Evolutionary conservation across 2,113 vertebrate species (phyloP).

Genomic region (Labeo catla): DNA sequence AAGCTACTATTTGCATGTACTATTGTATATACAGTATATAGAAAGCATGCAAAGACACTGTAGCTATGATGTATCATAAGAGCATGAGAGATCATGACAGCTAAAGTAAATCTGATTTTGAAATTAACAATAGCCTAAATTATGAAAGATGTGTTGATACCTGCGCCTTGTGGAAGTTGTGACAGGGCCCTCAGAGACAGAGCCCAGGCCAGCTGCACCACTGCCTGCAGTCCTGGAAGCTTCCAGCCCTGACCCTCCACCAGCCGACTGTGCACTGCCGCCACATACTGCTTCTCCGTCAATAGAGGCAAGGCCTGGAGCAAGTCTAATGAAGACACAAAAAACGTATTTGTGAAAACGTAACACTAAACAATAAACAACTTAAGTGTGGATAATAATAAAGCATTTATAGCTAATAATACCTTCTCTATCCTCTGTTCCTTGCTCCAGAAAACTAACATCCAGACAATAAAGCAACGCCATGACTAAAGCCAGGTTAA

Average conservation of each 20-base stretch:
- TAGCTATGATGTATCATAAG: neutral
- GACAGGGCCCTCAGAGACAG: conserved; percentile 89
- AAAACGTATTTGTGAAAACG: neutral
- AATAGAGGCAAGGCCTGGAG: conserved; percentile 87
- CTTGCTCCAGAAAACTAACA: conserved; percentile 91
- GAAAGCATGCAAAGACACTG: neutral
- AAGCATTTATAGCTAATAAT: neutral
- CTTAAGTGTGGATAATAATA: neutral
- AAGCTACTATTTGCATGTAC: neutral
- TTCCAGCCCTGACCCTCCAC: conserved; percentile 91
- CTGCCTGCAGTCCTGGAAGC: conserved; percentile 89
- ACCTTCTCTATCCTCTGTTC: conserved; percentile 93
- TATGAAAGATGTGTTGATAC: conserved; percentile 65
- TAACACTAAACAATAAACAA: neutral
- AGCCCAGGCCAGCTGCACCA: conserved; percentile 91
- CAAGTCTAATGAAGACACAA: conserved; percentile 77
- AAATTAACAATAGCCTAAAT: neutral
- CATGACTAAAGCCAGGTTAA: conserved; percentile 93
- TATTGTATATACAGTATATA: neutral
- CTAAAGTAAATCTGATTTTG: neutral
- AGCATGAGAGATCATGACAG: neutral
- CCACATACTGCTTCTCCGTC: conserved; percentile 91
- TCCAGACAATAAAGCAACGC: conserved; percentile 95
- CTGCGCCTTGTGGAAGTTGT: conserved; percentile 91
- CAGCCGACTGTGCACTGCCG: conserved; percentile 88